These are phyloP conservation scores for Geotrupes spiniger DNA, from an alignment of 2,888 invertebrate genomes.

Conservation along the genomic window DNA sequence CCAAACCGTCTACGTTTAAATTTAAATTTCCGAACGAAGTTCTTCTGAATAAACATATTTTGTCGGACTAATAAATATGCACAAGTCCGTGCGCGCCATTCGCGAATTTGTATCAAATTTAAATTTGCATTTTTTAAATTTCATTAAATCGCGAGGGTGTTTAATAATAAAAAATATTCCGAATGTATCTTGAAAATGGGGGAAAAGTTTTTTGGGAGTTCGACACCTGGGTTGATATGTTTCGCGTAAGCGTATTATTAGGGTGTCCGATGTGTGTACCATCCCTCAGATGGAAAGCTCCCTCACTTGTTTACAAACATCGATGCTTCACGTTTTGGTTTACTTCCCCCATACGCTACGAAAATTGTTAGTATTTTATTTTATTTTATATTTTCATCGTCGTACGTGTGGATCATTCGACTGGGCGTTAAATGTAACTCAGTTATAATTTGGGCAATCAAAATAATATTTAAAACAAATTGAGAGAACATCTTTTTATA, in stretches of 20 bases:
- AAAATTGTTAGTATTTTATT: not conserved
- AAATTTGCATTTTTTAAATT: conserved; percentile 47
- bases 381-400: no score
- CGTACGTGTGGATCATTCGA: no score
- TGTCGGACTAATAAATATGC: conserved; percentile 46
- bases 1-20: conserved; percentile 37
- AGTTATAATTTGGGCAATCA: no score
- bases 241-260: conserved; percentile 27
- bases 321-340: conserved; percentile 14
- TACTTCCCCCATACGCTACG: not conserved
- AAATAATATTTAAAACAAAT: no score
- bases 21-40: conserved; percentile 44
- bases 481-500: no score
- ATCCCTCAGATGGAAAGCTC: conserved; percentile 24
- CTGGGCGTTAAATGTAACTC: no score
- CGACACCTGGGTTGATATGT: conserved; percentile 23
- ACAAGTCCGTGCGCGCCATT: conserved; percentile 43
- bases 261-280: conserved; percentile 23
- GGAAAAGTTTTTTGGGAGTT: conserved; percentile 8
- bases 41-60: conserved; percentile 49
- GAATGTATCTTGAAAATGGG: conserved; percentile 5
- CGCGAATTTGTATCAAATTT: conserved; percentile 46
- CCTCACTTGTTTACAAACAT: conserved; percentile 31
- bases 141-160: conserved; percentile 31
- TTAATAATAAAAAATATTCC: not conserved